phyloP scores from a whole-genome alignment of 2,113 vertebrate species.

The Hyla sarda region DNA sequence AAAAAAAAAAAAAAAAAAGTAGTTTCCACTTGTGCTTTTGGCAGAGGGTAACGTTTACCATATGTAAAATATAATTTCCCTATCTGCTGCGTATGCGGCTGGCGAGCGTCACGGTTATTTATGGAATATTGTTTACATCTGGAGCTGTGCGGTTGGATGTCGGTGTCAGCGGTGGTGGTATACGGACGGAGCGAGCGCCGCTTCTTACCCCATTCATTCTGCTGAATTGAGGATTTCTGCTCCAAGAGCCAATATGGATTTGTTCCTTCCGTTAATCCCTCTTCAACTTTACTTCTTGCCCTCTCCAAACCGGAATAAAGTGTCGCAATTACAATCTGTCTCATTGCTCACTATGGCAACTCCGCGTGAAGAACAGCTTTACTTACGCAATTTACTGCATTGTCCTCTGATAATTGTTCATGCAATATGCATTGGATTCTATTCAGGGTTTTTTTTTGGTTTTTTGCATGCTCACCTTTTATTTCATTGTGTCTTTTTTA shows the following conservation, averaged over 20 bases:
- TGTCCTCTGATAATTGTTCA: neutral
- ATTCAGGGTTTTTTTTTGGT: neutral
- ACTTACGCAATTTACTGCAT: neutral
- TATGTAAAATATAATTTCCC: neutral
- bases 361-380: neutral
- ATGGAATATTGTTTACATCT: neutral
- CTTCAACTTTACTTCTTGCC: slow-evolving; percentile 13
- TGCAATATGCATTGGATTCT: neutral
- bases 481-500: too few species aligned
- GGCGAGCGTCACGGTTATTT: neutral
- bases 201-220: neutral
- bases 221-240: neutral
- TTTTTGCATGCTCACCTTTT: neutral
- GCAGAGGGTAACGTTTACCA: neutral
- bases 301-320: slow-evolving; percentile 29
- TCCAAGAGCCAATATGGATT: neutral
- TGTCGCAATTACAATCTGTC: slow-evolving; percentile 26
- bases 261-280: slow-evolving; percentile 28
- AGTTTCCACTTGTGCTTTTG: neutral
- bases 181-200: neutral
- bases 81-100: neutral
- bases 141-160: neutral
- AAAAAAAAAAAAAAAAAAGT: too few species aligned
- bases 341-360: neutral
- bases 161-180: neutral